Evolutionary conservation across 1,140 invertebrate species (phyloP).

Genomic region (Proales similis): DNA sequence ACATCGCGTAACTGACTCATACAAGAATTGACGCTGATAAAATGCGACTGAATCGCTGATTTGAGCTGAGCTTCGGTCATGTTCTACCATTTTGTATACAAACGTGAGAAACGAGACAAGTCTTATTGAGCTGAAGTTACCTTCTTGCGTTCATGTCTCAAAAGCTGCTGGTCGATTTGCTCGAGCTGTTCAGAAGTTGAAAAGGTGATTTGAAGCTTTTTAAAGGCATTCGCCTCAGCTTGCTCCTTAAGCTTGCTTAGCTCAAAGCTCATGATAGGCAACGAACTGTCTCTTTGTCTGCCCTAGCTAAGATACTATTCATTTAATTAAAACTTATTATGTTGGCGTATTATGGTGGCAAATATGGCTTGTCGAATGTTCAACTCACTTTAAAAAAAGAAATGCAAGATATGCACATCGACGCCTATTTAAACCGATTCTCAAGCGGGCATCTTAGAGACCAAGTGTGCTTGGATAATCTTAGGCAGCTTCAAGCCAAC

Average conservation of each 20-base stretch:
- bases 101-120: background rate
- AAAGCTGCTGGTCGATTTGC: conserved; percentile 32
- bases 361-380: too few species aligned
- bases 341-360: too few species aligned
- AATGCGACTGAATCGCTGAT: conserved; percentile 34
- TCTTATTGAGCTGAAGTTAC: background rate
- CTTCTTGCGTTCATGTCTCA: conserved; percentile 7
- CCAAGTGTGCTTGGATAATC: too few species aligned
- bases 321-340: too few species aligned
- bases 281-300: too few species aligned
- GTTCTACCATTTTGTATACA: conserved; percentile 1
- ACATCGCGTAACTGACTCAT: conserved; percentile 24
- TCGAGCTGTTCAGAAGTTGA: conserved; percentile 26
- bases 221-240: conserved; percentile 33
- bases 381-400: too few species aligned
- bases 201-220: conserved; percentile 12
- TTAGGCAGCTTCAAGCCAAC: too few species aligned
- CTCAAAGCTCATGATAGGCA: too few species aligned
- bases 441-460: too few species aligned
- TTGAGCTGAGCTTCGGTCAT: conserved; percentile 21
- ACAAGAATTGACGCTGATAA: conserved; percentile 31
- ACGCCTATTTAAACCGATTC: too few species aligned
- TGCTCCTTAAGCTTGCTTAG: conserved; percentile 33
- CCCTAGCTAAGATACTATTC: too few species aligned
- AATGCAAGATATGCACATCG: too few species aligned